These are phyloP conservation scores for Tylochromis polylepis DNA, from an alignment of 2,113 vertebrate species.

Conservation along the genomic window DNA sequence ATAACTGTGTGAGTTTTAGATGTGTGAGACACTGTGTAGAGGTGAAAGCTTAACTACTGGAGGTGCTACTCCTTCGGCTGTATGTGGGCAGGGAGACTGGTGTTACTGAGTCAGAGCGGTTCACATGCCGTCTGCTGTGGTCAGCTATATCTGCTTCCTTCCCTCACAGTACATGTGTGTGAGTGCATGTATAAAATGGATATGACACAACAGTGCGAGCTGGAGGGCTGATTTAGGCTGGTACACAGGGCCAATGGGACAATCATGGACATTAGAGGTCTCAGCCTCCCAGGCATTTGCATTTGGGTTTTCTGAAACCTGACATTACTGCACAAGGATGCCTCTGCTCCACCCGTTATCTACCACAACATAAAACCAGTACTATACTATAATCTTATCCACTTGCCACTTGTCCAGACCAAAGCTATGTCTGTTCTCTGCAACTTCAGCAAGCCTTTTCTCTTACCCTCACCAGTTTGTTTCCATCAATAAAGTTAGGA, in stretches of 20 bases:
- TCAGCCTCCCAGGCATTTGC: slow-evolving; percentile 51
- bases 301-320: slow-evolving; percentile 67
- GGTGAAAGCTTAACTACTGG: not conserved
- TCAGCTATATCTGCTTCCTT: slow-evolving; percentile 22
- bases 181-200: slow-evolving; percentile 24
- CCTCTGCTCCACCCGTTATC: slow-evolving; percentile 64
- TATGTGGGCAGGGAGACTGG: not conserved
- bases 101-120: not conserved
- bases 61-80: not conserved
- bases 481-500: not conserved
- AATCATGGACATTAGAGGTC: slow-evolving; percentile 62
- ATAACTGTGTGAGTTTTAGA: not conserved
- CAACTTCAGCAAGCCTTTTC: slow-evolving; percentile 41
- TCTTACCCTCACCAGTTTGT: not conserved
- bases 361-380: slow-evolving; percentile 61
- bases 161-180: not conserved
- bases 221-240: slow-evolving; percentile 49
- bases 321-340: slow-evolving; percentile 67
- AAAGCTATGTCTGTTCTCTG: slow-evolving; percentile 54
- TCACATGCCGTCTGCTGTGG: slow-evolving; percentile 3
- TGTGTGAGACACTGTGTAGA: not conserved
- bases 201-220: slow-evolving; percentile 29
- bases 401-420: slow-evolving; percentile 47
- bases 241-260: slow-evolving; percentile 40
- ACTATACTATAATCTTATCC: slow-evolving; percentile 62